phyloP scores from a whole-genome alignment of 2,888 invertebrate genomes.

The Agrenia bidenticulata region DNA sequence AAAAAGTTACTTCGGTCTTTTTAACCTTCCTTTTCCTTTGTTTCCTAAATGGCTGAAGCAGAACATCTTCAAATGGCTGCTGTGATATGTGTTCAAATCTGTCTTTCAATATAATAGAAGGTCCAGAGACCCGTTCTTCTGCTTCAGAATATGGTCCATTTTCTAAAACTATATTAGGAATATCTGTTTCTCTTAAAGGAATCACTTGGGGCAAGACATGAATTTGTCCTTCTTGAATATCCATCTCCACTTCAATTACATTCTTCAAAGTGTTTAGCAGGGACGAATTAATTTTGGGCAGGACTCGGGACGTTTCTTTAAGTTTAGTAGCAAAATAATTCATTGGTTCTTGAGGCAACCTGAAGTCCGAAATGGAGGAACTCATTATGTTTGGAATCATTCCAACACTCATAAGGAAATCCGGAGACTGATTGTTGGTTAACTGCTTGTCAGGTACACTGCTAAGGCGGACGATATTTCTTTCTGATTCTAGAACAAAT shows the following conservation, averaged over 20 bases:
- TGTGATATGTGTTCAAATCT: conserved; percentile 64
- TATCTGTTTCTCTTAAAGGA: conserved; percentile 19
- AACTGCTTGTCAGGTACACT: conserved; percentile 65
- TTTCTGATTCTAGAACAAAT: conserved; percentile 76
- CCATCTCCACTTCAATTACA: conserved; percentile 41
- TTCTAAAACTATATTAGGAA: conserved; percentile 21
- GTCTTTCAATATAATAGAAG: conserved; percentile 22
- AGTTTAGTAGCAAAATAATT: conserved; percentile 36
- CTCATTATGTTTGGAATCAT: conserved; percentile 38
- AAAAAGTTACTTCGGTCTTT: background rate
- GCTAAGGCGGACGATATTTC: conserved; percentile 76
- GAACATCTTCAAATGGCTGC: conserved; percentile 70
- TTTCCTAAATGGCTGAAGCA: conserved; percentile 63
- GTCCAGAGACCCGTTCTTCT: conserved; percentile 4
- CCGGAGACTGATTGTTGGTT: background rate
- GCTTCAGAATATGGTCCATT: background rate
- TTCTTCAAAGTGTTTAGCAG: conserved; percentile 35
- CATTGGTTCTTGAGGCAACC: conserved; percentile 37
- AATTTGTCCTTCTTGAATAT: conserved; percentile 42
- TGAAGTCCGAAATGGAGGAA: conserved; percentile 39
- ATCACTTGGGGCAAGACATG: conserved; percentile 29
- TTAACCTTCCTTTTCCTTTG: conserved; percentile 54
- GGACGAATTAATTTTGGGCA: conserved; percentile 30
- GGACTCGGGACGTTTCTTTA: conserved; percentile 42
- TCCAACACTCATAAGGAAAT: background rate